Evolutionary conservation across 2,888 invertebrate species (phyloP).

Genomic region (Euclidia mi): DNA sequence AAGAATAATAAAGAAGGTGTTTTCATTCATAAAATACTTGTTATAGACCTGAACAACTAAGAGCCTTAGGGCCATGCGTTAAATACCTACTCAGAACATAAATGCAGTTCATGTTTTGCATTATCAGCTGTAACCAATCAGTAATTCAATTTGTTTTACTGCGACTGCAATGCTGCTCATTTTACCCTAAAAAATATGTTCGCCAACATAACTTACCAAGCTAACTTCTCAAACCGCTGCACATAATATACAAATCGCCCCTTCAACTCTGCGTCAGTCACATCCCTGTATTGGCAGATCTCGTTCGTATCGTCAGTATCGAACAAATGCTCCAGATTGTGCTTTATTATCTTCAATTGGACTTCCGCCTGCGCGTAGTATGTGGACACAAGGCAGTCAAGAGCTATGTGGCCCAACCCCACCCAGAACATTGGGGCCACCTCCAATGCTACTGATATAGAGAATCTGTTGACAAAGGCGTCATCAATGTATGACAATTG

Average conservation of each 20-base stretch:
- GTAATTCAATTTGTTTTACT: too few relatives aligned
- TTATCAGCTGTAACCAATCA: too few relatives aligned
- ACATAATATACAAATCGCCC: conserved; percentile 58
- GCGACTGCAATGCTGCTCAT: too few relatives aligned
- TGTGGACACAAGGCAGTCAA: conserved; percentile 59
- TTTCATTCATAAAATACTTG: too few relatives aligned
- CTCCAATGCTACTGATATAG: conserved; percentile 50
- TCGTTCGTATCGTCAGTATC: conserved; percentile 21
- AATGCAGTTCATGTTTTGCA: too few relatives aligned
- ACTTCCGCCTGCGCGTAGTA: conserved; percentile 65
- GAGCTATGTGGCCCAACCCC: conserved; percentile 58
- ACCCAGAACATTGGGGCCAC: conserved; percentile 50
- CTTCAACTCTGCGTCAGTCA: conserved; percentile 40
- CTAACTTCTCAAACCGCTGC: conserved; percentile 60
- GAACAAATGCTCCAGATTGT: conserved; percentile 60
- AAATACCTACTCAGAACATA: too few relatives aligned
- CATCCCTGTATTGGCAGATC: conserved; percentile 46
- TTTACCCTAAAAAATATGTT: background rate
- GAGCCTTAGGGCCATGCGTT: too few relatives aligned
- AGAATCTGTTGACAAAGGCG: conserved; percentile 53
- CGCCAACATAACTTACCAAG: conserved; percentile 54
- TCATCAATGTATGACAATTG: background rate
- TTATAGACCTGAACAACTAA: too few relatives aligned
- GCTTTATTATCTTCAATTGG: conserved; percentile 67
- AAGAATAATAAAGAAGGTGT: too few relatives aligned